phyloP scores from a whole-genome alignment of 2,797 vertebrate genomes.

The Lerista edwardsae region DNA sequence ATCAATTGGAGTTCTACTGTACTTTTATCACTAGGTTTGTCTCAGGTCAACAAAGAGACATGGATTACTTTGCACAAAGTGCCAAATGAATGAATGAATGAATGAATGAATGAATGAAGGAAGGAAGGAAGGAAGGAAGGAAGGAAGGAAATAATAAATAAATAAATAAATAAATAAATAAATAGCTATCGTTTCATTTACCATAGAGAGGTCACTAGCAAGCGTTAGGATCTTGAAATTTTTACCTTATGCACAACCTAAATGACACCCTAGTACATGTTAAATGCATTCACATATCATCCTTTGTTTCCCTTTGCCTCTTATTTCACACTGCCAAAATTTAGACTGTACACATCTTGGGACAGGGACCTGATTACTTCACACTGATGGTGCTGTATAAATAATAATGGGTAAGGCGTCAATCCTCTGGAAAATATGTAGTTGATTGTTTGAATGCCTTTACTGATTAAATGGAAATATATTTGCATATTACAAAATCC shows the following conservation, averaged over 20 bases:
- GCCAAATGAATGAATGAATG: too few relatives aligned
- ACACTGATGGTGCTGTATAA: neutral
- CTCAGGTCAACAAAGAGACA: neutral
- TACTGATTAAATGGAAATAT: neutral
- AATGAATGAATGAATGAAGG: neutral
- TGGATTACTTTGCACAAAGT: neutral
- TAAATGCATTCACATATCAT: neutral
- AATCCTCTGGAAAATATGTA: neutral
- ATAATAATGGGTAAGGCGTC: neutral
- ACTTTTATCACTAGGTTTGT: neutral
- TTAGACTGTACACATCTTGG: neutral
- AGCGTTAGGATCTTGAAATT: neutral
- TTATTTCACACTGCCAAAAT: neutral
- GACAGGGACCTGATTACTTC: neutral
- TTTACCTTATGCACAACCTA: neutral
- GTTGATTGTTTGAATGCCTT: neutral
- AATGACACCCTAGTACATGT: neutral
- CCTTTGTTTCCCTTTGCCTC: neutral
- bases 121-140: too few relatives aligned
- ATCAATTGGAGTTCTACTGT: too few relatives aligned
- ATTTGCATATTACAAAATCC: neutral
- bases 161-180: neutral
- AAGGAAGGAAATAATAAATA: too few relatives aligned
- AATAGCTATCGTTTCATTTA: neutral
- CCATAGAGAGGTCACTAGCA: neutral